Evolutionary conservation across 1,140 invertebrate genomes (phyloP).

Genomic region (Lethocerus indicus): DNA sequence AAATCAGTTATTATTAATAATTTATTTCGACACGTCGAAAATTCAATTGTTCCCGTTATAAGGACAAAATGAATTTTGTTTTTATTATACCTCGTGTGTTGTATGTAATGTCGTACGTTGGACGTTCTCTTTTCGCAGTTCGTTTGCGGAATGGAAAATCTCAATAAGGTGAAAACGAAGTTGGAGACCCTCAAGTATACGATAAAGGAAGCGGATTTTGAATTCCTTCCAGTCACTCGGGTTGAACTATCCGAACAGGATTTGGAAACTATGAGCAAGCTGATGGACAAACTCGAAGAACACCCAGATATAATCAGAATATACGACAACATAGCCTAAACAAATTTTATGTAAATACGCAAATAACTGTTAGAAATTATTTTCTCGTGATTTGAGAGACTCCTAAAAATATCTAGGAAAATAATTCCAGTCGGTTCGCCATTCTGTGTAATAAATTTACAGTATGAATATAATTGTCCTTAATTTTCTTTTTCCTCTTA

Average conservation of each 20-base stretch:
- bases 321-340: constrained; percentile 31
- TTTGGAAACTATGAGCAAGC: constrained; percentile 21
- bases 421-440: too few species aligned
- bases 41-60: too few species aligned
- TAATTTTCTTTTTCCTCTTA: too few species aligned
- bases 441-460: too few species aligned
- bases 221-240: constrained; percentile 25
- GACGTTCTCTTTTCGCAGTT: constrained; percentile 24
- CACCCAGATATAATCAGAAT: constrained; percentile 29
- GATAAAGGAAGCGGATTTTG: constrained; percentile 26
- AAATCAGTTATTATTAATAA: too few species aligned
- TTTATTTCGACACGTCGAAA: too few species aligned
- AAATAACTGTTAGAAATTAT: too few species aligned
- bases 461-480: too few species aligned
- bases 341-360: too few species aligned
- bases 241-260: constrained; percentile 27
- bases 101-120: constrained; percentile 6
- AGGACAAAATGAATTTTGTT: too few species aligned
- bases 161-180: constrained; percentile 22
- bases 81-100: constrained; percentile 2
- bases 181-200: constrained; percentile 28
- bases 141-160: constrained; percentile 21
- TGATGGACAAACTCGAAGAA: constrained; percentile 26
- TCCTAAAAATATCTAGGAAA: too few species aligned
- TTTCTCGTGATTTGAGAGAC: too few species aligned